These are phyloP conservation scores for Clarias gariepinus DNA, from an alignment of 2,113 vertebrate species.

Conservation along the genomic window DNA sequence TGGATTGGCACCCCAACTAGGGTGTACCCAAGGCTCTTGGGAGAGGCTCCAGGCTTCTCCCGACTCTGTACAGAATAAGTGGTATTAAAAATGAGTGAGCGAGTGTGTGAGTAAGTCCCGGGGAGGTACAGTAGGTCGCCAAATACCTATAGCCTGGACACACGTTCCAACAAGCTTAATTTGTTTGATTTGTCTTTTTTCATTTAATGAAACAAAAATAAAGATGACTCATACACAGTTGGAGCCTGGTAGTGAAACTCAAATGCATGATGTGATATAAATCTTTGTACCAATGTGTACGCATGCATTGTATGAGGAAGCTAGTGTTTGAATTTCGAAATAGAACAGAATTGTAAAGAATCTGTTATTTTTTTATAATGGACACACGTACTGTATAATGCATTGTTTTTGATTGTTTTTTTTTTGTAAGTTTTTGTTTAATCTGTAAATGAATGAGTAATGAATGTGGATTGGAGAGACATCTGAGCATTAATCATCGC, in stretches of 20 bases:
- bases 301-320: background rate
- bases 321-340: background rate
- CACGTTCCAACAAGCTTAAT: background rate
- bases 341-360: background rate
- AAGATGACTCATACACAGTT: slow-evolving; percentile 26
- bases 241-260: background rate
- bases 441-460: background rate
- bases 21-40: too few species aligned
- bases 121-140: background rate
- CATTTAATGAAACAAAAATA: background rate
- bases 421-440: background rate
- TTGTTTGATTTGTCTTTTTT: background rate
- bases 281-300: background rate
- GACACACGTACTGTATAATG: background rate
- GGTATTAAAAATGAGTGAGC: too few species aligned
- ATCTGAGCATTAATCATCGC: background rate
- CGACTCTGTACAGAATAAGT: too few species aligned
- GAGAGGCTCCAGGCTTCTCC: too few species aligned
- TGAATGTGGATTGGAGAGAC: slow-evolving; percentile 2
- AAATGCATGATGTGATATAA: slow-evolving; percentile 21
- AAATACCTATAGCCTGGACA: slow-evolving; percentile 11
- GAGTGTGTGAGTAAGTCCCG: too few species aligned
- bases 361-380: background rate
- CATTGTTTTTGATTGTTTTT: background rate
- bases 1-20: too few species aligned